phyloP scores from a whole-genome alignment of 2,888 invertebrate species.

The Ethmia dodecea region DNA sequence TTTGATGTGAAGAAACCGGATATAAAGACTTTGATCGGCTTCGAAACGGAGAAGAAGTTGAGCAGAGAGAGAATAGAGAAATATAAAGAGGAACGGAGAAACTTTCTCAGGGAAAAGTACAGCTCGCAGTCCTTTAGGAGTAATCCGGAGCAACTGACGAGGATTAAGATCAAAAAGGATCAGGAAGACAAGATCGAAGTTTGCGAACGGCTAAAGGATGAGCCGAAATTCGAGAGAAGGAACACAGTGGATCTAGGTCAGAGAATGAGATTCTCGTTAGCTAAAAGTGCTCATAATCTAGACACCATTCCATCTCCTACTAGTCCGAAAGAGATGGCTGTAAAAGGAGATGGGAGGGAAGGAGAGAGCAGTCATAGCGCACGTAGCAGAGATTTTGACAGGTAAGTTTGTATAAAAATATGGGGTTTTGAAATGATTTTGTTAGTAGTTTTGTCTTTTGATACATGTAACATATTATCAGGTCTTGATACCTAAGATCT shows the following conservation, averaged over 20 bases:
- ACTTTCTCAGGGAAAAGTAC: constrained; percentile 90
- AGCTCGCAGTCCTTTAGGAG: constrained; percentile 88
- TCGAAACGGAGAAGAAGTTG: constrained; percentile 76
- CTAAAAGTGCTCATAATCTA: constrained; percentile 56
- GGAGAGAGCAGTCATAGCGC: constrained; percentile 17
- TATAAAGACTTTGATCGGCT: constrained; percentile 48
- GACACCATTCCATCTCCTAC: constrained; percentile 54
- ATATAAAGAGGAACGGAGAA: constrained; percentile 93
- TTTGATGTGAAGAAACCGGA: constrained; percentile 52
- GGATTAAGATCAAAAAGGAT: constrained; percentile 60
- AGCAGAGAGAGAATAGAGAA: constrained; percentile 91
- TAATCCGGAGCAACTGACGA: constrained; percentile 71
- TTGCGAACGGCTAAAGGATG: constrained; percentile 40
- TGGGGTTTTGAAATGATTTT: constrained; percentile 7
- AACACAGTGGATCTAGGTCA: constrained; percentile 70
- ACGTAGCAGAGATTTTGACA: constrained; percentile 26
- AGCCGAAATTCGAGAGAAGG: constrained; percentile 61
- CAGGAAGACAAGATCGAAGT: constrained; percentile 35
- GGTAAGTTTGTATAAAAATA: constrained; percentile 32
- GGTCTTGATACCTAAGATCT: too few relatives aligned
- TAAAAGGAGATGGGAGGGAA: background rate
- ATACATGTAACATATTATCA: too few relatives aligned
- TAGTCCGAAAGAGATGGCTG: constrained; percentile 25
- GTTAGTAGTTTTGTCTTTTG: too few relatives aligned
- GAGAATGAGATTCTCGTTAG: constrained; percentile 58